Evolutionary conservation across 2,797 vertebrate species (phyloP).

Genomic region (Tenualosa ilisha): DNA sequence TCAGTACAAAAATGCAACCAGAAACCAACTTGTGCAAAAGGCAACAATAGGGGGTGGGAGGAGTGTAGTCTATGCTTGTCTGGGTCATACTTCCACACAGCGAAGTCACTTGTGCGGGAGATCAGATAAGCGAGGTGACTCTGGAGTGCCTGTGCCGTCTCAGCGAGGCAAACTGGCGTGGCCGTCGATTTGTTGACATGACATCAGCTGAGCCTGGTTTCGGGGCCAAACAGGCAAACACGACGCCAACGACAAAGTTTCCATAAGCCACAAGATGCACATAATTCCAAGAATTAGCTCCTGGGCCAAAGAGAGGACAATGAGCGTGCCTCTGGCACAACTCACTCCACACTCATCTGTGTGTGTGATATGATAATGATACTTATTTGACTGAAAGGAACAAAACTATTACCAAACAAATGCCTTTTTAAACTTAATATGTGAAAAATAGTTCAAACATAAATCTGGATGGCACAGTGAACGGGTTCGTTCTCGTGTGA

Average conservation of each 20-base stretch:
- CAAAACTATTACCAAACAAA: no score
- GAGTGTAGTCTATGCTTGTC: no score
- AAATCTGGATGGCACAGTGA: no score
- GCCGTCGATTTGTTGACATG: not conserved
- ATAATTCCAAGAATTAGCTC: not conserved
- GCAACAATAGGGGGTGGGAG: no score
- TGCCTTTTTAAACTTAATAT: no score
- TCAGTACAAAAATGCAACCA: no score
- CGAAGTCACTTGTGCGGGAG: not conserved
- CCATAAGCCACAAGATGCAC: not conserved
- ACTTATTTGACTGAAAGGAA: no score
- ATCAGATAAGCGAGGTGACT: not conserved
- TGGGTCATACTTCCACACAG: not conserved
- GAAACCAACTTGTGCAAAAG: no score
- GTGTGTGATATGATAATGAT: not conserved
- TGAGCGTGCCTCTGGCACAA: not conserved
- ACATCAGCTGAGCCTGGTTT: not conserved
- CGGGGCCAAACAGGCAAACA: not conserved
- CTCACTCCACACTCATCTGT: not conserved
- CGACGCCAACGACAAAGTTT: not conserved
- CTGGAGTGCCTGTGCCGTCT: not conserved
- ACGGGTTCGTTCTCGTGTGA: not conserved
- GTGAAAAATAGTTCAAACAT: no score
- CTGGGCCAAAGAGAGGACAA: not conserved
- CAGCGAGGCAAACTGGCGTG: not conserved